Evolutionary conservation across 2,797 vertebrate genomes (phyloP), one percentile per base, ranked within the genome.

Genomic region (Enoplosus armatus): DNA sequence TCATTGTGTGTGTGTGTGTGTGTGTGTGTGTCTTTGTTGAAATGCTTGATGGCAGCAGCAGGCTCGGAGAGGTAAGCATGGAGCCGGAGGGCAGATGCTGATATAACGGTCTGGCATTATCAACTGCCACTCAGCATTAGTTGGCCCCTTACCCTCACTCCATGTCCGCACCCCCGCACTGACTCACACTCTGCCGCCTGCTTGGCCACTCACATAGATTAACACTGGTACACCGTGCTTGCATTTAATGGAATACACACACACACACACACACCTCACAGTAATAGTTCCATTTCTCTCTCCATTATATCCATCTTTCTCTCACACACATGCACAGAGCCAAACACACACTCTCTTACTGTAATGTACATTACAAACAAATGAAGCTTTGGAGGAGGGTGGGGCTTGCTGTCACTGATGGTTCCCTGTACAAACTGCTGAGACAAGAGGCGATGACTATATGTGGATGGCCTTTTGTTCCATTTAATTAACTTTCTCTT

Each of bases 71-170:
- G 92, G 91, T 91, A 89, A 89, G 90, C 88, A 82, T 70, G 83
- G 81, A 90, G 92, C 94, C 89, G 80, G 85, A 91, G 95, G 94
- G 94, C 93, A 95, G 91, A 95, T 93, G 94, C 94, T 95, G 94
- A 95, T 95, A 95, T 94, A 93, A 94, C 92, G 87, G 91, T 92
- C 92, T 95, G 94, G 94, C 93, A 95, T 96, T 95, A 95, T 95
- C 90, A 94, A 93, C 94, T 95, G 95, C 92, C 95, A 95, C 92
- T 95, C 95, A 95, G 95, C 93, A 93, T 93, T 94, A 93, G 91
- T 87, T 90, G 90, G 91, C 93, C 91, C 90, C 86, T 90, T 91
- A 90, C 91, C 90, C 91, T 90, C 91, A 89, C 91, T 89, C 83
- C 79, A 87, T 91, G 90, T 88, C 93, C 84, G 86, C 93, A 94